phyloP scores from a whole-genome alignment of 64 coral and sea anemone species.

The Trachythela sp. region DNA sequence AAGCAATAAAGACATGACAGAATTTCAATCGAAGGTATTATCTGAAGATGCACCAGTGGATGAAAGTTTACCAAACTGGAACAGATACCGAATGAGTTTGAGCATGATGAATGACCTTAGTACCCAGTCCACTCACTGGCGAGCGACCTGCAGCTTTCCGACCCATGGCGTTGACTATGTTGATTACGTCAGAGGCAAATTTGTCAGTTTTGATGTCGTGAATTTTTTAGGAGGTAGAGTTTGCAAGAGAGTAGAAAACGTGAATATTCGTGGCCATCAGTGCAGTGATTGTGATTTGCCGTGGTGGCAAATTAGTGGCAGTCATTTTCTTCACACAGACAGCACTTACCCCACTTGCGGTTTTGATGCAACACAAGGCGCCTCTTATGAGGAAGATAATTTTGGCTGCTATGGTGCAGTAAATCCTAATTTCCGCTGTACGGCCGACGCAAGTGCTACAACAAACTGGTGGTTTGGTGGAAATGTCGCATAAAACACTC shows the following conservation, averaged over 20 bases:
- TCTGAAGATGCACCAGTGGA: slow-evolving; percentile 16
- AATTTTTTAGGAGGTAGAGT: not conserved
- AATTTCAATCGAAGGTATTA: not conserved
- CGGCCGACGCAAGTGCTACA: not conserved
- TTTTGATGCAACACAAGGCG: slow-evolving; percentile 17
- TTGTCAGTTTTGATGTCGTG: slow-evolving; percentile 41
- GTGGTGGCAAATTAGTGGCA: slow-evolving; percentile 33
- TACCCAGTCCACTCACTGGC: slow-evolving; percentile 41
- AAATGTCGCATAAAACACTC: too few relatives aligned
- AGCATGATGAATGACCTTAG: slow-evolving; percentile 35
- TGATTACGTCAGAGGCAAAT: slow-evolving; percentile 60
- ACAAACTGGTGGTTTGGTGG: slow-evolving; percentile 18
- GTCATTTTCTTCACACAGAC: slow-evolving; percentile 32
- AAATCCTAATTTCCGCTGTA: slow-evolving; percentile 50
- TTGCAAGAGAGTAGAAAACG: slow-evolving; percentile 53
- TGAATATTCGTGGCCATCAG: slow-evolving; percentile 48
- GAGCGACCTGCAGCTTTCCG: not conserved
- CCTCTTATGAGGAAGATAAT: slow-evolving; percentile 26
- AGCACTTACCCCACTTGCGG: not conserved
- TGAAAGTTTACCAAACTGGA: slow-evolving; percentile 52
- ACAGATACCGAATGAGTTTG: slow-evolving; percentile 43
- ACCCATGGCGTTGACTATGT: slow-evolving; percentile 37
- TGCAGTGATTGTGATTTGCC: not conserved
- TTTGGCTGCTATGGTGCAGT: slow-evolving; percentile 47
- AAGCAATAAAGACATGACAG: slow-evolving; percentile 1